These are phyloP conservation scores for Apodemus agrarius DNA, from an alignment of 2,797 vertebrate species.

Conservation along the genomic window DNA sequence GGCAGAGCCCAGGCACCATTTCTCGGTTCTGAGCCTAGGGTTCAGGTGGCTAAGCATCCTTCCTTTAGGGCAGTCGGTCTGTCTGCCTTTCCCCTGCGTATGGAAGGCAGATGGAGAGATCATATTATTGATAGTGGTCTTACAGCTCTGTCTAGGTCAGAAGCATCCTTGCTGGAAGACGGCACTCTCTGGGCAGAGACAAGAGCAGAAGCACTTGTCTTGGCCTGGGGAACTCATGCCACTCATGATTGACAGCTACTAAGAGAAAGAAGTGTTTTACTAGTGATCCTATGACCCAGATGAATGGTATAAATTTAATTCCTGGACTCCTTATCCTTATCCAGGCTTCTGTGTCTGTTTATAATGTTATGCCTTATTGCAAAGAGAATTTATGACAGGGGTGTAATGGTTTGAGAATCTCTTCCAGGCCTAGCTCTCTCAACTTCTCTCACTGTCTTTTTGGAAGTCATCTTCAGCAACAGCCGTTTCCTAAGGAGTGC, in stretches of 20 bases:
- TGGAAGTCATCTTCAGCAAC: conserved; percentile 32
- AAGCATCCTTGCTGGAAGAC: conserved; percentile 35
- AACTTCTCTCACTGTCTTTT: conserved; percentile 13
- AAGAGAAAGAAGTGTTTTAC: conserved; percentile 37
- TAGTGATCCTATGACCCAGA: conserved; percentile 26
- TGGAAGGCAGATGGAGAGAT: neutral
- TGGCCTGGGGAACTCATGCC: neutral
- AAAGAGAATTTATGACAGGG: conserved; percentile 46
- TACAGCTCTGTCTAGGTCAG: conserved; percentile 19
- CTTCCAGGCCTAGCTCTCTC: neutral
- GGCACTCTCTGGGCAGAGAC: neutral
- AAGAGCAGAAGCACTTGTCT: neutral
- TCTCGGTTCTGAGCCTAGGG: neutral
- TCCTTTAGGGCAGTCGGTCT: neutral
- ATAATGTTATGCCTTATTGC: conserved; percentile 52
- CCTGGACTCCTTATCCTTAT: neutral
- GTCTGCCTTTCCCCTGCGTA: neutral
- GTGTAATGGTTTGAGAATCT: conserved; percentile 42
- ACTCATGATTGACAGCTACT: neutral
- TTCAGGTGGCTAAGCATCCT: neutral
- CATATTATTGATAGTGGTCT: conserved; percentile 17
- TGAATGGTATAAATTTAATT: conserved; percentile 55
- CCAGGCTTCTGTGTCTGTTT: conserved; percentile 50
- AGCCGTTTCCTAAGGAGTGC: conserved; percentile 49
- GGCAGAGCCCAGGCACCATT: neutral